Conservation (phyloP, 1,140 invertebrate genomes). For the Drosophila dunni region DNA sequence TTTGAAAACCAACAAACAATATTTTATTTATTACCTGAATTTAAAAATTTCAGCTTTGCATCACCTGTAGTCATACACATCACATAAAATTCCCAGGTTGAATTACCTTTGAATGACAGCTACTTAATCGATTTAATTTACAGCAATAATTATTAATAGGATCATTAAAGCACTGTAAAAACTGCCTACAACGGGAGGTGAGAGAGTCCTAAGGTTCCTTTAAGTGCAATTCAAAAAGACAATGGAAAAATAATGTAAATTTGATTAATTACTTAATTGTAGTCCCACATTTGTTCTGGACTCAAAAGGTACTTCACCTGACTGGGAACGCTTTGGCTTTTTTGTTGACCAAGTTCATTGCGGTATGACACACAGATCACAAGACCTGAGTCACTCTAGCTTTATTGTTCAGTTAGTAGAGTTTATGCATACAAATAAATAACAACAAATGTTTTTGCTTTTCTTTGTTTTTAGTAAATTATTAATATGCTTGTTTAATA, state of each 20-base stretch:
- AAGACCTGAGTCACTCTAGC: neutral
- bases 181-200: too few species aligned
- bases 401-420: neutral
- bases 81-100: too few species aligned
- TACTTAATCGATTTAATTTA: too few species aligned
- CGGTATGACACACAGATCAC: neutral
- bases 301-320: neutral
- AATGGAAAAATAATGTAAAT: neutral
- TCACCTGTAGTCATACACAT: too few species aligned
- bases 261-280: neutral
- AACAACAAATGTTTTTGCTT: neutral
- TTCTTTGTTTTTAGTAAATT: neutral
- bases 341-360: neutral
- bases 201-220: too few species aligned
- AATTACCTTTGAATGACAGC: too few species aligned
- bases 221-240: too few species aligned
- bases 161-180: too few species aligned
- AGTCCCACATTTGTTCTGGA: neutral
- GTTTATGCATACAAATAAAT: neutral
- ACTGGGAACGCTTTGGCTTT: neutral
- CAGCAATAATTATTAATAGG: too few species aligned
- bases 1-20: constrained; percentile 1
- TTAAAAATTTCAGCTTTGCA: neutral
- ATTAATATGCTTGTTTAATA: neutral
- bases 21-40: neutral